These are phyloP conservation scores for Lasius fuliginosus DNA, from an alignment of 2,888 invertebrate species.

Conservation along the genomic window DNA sequence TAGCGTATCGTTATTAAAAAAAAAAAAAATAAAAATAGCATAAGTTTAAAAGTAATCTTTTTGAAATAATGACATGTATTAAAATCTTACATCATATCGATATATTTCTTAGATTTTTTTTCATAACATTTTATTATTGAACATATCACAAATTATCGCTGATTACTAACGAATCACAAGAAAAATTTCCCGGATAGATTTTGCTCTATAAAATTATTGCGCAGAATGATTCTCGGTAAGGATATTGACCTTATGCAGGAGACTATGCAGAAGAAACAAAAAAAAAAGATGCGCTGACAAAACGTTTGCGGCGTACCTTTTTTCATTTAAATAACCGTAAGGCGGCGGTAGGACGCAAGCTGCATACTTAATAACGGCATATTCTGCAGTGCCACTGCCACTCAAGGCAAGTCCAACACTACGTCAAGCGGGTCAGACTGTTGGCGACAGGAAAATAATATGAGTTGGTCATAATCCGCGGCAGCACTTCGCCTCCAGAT, in stretches of 20 bases:
- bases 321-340: conserved; percentile 74
- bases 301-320: conserved; percentile 63
- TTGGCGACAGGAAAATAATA: conserved; percentile 74
- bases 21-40: neutral
- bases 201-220: conserved; percentile 19
- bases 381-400: conserved; percentile 73
- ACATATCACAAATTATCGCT: neutral
- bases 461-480: conserved; percentile 67
- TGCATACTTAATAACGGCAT: conserved; percentile 73
- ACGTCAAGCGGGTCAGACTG: conserved; percentile 67
- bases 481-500: conserved; percentile 59
- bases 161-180: neutral
- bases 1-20: neutral
- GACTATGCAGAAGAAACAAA: neutral
- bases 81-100: neutral
- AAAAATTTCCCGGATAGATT: neutral
- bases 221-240: conserved; percentile 14
- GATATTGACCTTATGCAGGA: conserved; percentile 18
- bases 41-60: neutral
- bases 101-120: neutral
- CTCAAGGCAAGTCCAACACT: conserved; percentile 68
- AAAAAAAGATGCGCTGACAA: conserved; percentile 45
- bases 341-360: conserved; percentile 60
- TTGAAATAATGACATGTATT: neutral
- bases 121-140: neutral